A percentile compares a stretch with the other conserved stretches of the same genome.
Evolutionary conservation across 2,113 vertebrate species (phyloP).

Genomic region (Percina caprodes): DNA sequence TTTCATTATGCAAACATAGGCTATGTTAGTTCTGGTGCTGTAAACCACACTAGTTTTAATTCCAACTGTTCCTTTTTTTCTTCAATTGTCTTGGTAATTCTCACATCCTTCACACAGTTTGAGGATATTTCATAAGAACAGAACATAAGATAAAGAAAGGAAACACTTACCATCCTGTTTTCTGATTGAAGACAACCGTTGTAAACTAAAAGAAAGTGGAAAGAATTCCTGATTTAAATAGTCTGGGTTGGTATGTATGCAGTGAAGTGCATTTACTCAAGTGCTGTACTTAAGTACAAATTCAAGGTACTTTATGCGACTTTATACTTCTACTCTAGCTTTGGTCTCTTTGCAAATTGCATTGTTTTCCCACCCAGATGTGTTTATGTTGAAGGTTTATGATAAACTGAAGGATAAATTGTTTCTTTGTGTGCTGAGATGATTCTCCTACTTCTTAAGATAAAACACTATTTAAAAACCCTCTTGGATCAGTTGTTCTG

Average conservation of each 20-base stretch:
- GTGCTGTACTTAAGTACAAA: neutral
- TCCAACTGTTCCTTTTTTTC: neutral
- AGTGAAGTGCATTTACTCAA: neutral
- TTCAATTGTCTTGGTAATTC: neutral
- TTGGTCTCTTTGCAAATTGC: neutral
- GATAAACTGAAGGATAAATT: neutral
- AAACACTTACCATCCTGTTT: conserved; percentile 66
- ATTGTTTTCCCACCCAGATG: too few relatives aligned
- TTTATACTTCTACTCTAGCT: neutral
- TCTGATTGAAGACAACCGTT: neutral
- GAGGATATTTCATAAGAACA: neutral
- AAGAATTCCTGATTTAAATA: neutral
- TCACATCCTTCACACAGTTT: neutral
- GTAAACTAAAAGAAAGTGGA: neutral
- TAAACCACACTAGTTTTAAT: neutral
- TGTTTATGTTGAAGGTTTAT: neutral
- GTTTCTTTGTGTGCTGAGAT: neutral
- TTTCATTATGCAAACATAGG: conserved; percentile 48
- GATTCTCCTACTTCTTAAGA: neutral
- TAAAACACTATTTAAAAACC: neutral
- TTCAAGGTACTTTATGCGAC: neutral
- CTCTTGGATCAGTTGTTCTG: neutral
- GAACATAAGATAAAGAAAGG: conserved; percentile 8
- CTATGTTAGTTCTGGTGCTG: conserved; percentile 10
- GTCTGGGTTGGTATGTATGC: neutral